phyloP scores from a whole-genome alignment of 2,797 vertebrate species.

The Onychomys arenicola region DNA sequence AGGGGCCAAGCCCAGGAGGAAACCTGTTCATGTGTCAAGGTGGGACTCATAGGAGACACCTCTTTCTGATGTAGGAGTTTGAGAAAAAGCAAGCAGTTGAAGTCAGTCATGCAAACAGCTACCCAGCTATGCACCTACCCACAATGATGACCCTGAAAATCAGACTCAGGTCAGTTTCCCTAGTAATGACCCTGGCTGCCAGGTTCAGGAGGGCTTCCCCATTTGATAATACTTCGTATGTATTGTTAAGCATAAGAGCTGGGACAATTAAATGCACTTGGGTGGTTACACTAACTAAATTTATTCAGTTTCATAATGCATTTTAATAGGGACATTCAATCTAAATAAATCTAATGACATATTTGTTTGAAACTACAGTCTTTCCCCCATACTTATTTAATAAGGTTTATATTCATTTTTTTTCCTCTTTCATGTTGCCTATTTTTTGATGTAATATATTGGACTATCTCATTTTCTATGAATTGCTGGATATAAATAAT shows the following conservation, averaged over 20 bases:
- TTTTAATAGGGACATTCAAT: not conserved
- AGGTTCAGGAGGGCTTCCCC: not conserved
- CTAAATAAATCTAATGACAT: not conserved
- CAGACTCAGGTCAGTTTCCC: not conserved
- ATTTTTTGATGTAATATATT: not conserved
- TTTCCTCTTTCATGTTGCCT: not conserved
- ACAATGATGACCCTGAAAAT: not conserved
- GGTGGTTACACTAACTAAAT: not conserved
- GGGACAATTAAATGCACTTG: not conserved
- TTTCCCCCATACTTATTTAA: constrained; percentile 6
- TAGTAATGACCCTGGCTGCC: not conserved
- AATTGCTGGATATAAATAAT: not conserved
- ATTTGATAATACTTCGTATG: not conserved
- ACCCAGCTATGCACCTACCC: too few relatives aligned
- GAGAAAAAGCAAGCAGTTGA: not conserved
- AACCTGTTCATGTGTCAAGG: not conserved
- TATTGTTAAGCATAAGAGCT: not conserved
- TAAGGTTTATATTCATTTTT: not conserved
- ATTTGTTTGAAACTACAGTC: not conserved
- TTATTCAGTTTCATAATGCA: not conserved
- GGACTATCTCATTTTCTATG: not conserved
- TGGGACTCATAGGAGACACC: too few relatives aligned
- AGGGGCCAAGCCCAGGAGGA: not conserved
- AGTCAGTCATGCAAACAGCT: not conserved
- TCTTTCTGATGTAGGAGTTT: not conserved